These are phyloP conservation scores for Lacerta bilineata DNA, from an alignment of 2,797 vertebrate species.

Conservation along the genomic window DNA sequence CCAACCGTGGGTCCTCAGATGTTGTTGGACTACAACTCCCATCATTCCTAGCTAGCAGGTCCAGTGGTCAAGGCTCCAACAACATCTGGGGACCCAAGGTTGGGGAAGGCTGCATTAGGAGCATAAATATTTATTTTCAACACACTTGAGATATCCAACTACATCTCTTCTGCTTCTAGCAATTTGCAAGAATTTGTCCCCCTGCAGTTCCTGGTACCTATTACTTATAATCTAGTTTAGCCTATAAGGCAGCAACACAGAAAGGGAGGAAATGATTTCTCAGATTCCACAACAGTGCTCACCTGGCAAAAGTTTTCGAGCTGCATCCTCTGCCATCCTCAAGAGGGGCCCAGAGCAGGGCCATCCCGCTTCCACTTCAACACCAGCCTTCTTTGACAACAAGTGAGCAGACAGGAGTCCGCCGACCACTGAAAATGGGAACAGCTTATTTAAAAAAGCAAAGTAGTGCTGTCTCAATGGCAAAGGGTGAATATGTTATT, in stretches of 20 bases:
- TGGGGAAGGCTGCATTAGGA: no score
- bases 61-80: no score
- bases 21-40: no score
- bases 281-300: slow-evolving; percentile 9
- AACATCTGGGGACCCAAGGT: no score
- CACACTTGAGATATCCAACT: background rate
- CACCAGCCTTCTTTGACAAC: slow-evolving; percentile 87
- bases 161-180: background rate
- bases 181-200: background rate
- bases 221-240: background rate
- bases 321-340: slow-evolving; percentile 94
- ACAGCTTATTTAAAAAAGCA: slow-evolving; percentile 21
- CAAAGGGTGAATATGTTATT: background rate
- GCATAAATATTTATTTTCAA: background rate
- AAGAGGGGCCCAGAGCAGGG: slow-evolving; percentile 95
- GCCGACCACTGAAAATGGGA: slow-evolving; percentile 84
- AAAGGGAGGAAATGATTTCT: background rate
- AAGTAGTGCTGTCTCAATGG: accelerated
- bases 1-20: no score
- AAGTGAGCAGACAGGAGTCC: slow-evolving; percentile 90
- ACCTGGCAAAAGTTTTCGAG: slow-evolving; percentile 96
- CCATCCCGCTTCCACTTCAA: slow-evolving; percentile 92
- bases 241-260: background rate
- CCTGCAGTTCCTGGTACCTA: background rate
- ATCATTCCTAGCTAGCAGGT: no score